These are phyloP conservation scores for Prolemur simus DNA, from an alignment of 2,113 vertebrate species.

Conservation along the genomic window DNA sequence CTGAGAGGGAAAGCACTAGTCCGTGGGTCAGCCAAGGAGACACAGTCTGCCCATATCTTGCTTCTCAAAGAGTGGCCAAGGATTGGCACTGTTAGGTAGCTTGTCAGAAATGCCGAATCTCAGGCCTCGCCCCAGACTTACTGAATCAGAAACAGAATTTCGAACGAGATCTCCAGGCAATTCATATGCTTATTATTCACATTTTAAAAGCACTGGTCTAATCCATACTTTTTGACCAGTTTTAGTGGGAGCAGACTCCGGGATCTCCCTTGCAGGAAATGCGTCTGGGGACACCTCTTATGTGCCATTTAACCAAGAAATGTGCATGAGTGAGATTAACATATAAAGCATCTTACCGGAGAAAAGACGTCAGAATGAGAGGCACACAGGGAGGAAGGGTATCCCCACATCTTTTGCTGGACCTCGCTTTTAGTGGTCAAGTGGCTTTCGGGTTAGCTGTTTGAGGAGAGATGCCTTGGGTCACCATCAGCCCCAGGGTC, in stretches of 20 bases:
- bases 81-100: background rate
- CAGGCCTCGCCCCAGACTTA: background rate
- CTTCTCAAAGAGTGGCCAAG: background rate
- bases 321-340: background rate
- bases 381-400: rapidly evolving
- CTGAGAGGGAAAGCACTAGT: background rate
- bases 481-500: rapidly evolving
- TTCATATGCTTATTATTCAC: background rate
- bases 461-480: background rate
- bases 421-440: background rate
- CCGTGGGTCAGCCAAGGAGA: background rate
- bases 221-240: background rate
- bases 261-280: background rate
- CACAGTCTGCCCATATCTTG: no score
- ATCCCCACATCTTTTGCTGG: rapidly evolving
- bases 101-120: background rate
- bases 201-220: background rate
- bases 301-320: background rate
- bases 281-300: no score
- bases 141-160: background rate
- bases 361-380: background rate
- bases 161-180: background rate
- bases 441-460: background rate
- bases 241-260: background rate
- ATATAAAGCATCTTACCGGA: background rate